Base-by-base conservation (phyloP, 30 jellyfish, hydroid and myxozoan species). In the Aurelia sp. region DNA sequence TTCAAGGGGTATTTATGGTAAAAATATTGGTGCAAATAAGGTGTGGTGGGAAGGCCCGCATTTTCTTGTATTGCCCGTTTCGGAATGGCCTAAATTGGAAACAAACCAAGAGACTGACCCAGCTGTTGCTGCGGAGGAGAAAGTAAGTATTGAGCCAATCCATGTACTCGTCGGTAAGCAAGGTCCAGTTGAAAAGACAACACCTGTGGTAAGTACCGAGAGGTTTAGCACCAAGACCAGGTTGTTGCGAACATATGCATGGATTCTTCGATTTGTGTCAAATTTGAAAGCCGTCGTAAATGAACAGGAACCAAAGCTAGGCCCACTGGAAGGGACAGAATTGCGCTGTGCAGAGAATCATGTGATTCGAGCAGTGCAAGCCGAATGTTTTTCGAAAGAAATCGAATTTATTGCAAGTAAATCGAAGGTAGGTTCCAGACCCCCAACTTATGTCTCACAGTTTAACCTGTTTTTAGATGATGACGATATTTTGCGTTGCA, bases 31-130 rank as follows among this genome's bases (percentile, higher is more conserved):
- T 41, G 83, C 40, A 17, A 72, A 72, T 44, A 13, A 13, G 70
- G 20, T 72, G 20, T 72, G 83, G 83, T 72, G 83, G 83, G 83
- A 72, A 65, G 83, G 83, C 8, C 83, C 83, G 30, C 21, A 4
- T 19, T 27, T 27, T 27, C 33, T 27, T 27, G 33, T 2, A 27
- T 27, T 27, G 33, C 33, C 33, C 33, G 2, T 27, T 27, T 27
- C 33, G 33, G 33, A 27, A 27, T 27, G 33, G 33, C 33, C 33
- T 27, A 27, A 27, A 27, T 2, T 27, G 33, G 33, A 27, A 27
- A 27, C 33, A 27, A 27, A 27, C 33, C 33, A 27, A 27, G 72
- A 67, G 40, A 10, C 1, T n/a, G 82, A 67, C 66, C 31, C 82
- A 16, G 51, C 78, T 64, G 74, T 47, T 7, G 62, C 82, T 48